These are phyloP conservation scores for Dryomyza anilis DNA, from an alignment of 2,888 invertebrate species.

Conservation along the genomic window DNA sequence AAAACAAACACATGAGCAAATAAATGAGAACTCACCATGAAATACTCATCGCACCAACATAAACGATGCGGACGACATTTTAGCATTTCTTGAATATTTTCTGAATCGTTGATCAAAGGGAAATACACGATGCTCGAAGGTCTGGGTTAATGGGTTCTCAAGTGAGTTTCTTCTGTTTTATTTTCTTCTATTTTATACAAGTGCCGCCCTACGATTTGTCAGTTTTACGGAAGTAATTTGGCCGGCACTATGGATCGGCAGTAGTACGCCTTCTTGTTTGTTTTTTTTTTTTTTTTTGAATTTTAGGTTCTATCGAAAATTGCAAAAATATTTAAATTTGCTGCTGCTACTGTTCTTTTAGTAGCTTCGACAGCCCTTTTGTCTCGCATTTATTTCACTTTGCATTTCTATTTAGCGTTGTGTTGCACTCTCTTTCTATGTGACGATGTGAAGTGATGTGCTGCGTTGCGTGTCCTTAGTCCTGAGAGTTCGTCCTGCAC, in stretches of 20 bases:
- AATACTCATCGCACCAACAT: not conserved
- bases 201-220: not conserved
- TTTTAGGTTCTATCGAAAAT: not conserved
- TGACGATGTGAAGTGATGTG: no score
- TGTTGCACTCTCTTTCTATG: not conserved
- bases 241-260: no score
- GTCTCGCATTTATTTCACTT: not conserved
- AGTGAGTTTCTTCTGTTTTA: conserved; percentile 10
- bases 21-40: not conserved
- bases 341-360: not conserved
- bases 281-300: conserved; percentile 2
- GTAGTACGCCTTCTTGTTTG: not conserved
- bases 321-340: conserved; percentile 24
- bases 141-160: conserved; percentile 25
- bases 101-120: conserved; percentile 30
- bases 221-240: no score
- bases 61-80: not conserved
- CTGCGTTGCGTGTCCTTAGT: no score
- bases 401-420: not conserved
- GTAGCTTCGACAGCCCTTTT: not conserved
- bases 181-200: not conserved
- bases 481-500: no score
- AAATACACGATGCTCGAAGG: conserved; percentile 5
- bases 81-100: conserved; percentile 22
- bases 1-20: not conserved